Conservation (phyloP, 2,888 invertebrate genomes). For the Melitaea athalia region DNA sequence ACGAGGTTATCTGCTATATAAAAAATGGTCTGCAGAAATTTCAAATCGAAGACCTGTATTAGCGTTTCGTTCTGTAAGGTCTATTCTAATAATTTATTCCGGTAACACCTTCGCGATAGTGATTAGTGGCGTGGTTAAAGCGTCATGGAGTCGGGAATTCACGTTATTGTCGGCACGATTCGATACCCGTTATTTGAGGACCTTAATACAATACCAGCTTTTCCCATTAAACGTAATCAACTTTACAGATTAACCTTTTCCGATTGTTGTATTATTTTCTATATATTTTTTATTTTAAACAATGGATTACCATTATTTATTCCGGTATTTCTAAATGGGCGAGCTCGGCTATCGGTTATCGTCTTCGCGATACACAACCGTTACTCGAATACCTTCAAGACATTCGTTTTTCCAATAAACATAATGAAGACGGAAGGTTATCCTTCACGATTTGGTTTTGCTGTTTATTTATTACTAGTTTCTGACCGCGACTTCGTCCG, state of each 20-base stretch:
- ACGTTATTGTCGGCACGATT: constrained; percentile 31
- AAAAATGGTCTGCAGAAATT: not conserved
- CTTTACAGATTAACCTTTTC: not conserved
- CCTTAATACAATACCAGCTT: constrained; percentile 8
- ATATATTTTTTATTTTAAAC: not conserved
- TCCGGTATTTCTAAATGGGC: not conserved
- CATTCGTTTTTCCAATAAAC: not conserved
- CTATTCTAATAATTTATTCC: constrained; percentile 13
- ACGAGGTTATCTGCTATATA: not conserved
- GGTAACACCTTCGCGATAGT: constrained; percentile 13
- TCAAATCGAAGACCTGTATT: not conserved
- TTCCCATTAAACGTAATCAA: constrained; percentile 15
- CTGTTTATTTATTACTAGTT: not conserved
- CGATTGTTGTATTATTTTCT: not conserved
- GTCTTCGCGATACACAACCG: not conserved
- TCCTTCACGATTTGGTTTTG: not conserved
- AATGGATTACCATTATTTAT: constrained; percentile 2
- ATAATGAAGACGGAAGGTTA: not conserved
- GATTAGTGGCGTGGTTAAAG: constrained; percentile 1
- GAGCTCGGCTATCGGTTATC: not conserved
- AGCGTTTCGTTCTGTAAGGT: not conserved
- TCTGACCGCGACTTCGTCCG: too few species aligned
- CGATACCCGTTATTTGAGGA: constrained; percentile 30
- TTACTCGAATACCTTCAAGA: constrained; percentile 7
- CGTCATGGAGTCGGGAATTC: constrained; percentile 14